Conservation (phyloP, 2,888 invertebrate species). For the Pardosa pseudoannulata region DNA sequence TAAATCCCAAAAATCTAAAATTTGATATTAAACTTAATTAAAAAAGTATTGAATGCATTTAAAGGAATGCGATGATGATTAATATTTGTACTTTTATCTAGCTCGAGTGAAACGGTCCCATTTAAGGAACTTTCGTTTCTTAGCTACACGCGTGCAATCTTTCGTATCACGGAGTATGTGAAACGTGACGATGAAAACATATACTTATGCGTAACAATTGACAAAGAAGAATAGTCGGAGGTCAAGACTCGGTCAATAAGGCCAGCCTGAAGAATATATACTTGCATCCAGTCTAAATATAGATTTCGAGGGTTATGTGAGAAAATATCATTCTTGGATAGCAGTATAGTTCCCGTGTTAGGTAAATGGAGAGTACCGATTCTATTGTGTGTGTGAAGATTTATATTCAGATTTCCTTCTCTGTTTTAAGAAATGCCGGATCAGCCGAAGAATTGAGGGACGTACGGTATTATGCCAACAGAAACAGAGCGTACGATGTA, state of each 20-base stretch:
- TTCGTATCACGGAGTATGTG: not conserved
- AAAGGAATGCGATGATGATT: no score
- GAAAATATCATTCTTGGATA: not conserved
- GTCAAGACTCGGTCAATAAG: not conserved
- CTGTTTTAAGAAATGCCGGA: no score
- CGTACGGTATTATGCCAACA: no score
- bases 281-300: not conserved
- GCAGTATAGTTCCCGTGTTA: not conserved
- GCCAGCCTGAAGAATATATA: not conserved
- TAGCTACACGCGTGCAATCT: no score
- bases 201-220: not conserved
- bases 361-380: not conserved
- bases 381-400: not conserved
- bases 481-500: no score
- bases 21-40: no score
- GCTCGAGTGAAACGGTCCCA: no score
- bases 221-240: not conserved
- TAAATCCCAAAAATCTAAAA: no score
- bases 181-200: slow-evolving; percentile 4
- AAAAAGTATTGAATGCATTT: no score
- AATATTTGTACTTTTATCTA: no score
- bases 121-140: no score
- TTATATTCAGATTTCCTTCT: not conserved
- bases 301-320: not conserved
- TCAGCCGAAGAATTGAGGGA: no score